Base-by-base conservation (phyloP, 2,797 vertebrate genomes). In the Microcaecilia unicolor region DNA sequence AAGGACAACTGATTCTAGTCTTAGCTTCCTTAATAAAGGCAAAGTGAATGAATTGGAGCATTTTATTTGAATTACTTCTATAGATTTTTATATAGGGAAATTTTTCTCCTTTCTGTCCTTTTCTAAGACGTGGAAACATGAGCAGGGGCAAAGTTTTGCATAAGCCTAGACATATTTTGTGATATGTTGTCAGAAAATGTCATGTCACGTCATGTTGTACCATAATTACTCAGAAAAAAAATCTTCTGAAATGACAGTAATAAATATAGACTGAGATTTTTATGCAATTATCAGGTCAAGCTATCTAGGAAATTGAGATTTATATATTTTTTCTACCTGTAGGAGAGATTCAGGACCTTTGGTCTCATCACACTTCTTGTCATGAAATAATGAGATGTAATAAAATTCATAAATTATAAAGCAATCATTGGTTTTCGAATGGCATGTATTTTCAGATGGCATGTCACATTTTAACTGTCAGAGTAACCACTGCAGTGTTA, bases 381-480 rank as follows among this genome's bases (percentile, higher is more conserved):
- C 9, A 53, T 30, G 22, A 44, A 52, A 60, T 44, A 61, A 48
- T 48, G 32, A 54, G 10, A 51, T 37, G 2, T 6, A 60, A 43
- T 34, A 12, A n/a, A n/a, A 6, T 19, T 49, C n/a, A 58, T 61
- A 58, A 61, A 62, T 64, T 55, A 51, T 44, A 54, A 61, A 70
- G 35, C 1, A 48, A 48, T 11, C 2, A 22, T 5, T 10, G 10
- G 5, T 45, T 65, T 56, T 37, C 31, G 25, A 55, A 22, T 3
- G 1, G 34, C 0, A 1, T 15, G 10, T 43, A 25, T 41, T 61
- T 35, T 46, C 11, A 37, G 67, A 58, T 30, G 5, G 13, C 41
- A 27, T 19, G 15, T 4, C 8, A 6, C 3, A 41, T 38, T 15
- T 23, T 49, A 22, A 4, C 8, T 35, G 13, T 49, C 17, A 53